Base-by-base conservation (phyloP, 2,888 invertebrate species). In the Nomada ferruginata region DNA sequence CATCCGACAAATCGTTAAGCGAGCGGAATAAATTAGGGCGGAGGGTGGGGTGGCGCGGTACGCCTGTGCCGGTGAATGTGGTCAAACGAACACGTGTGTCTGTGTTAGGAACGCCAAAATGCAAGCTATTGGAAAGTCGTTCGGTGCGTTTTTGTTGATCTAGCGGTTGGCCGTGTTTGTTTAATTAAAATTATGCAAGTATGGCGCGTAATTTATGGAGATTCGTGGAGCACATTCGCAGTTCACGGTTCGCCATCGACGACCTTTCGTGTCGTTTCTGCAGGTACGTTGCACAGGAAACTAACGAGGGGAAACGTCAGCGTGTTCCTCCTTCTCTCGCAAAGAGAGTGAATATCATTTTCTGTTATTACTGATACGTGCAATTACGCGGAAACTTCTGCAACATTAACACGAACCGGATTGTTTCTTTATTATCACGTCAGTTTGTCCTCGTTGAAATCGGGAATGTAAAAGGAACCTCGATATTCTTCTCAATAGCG, bases 181-280 rank as follows among this genome's bases (percentile, higher is more conserved):
- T 87, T 85, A 84, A 87, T 87, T 89, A 86, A 87, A 89, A 89
- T 88, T 83, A 87, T 85, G 89, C 88, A 80, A 89, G 84, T 87
- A 80, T 76, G 79, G 75, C 70, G 80, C 57, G 87, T 77, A 88
- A 89, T 88, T 88, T 89, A 87, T 84, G 85, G 82, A 85, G 71
- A 88, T 88, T 88, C 64, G 75, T 53, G 61, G 65, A 66, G 76
- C 66, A 75, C 59, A 71, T 61, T 59, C 53, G 42, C 52, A 57
- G 69, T 44, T 36, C 59, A n/a, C 60, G 75, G 80, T 53, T 42
- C 57, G 61, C 50, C 66, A 29, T 47, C 53, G 26, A 13, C 11
- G 77, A 74, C 71, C 74, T 84, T 76, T 71, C 73, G n/a, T 23
- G 53, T 53, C 42, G 71, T 71, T 47, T 44, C 71, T 47, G 23